Evolutionary conservation across 2,113 vertebrate genomes (phyloP).

Genomic region (Hipposideros armiger): DNA sequence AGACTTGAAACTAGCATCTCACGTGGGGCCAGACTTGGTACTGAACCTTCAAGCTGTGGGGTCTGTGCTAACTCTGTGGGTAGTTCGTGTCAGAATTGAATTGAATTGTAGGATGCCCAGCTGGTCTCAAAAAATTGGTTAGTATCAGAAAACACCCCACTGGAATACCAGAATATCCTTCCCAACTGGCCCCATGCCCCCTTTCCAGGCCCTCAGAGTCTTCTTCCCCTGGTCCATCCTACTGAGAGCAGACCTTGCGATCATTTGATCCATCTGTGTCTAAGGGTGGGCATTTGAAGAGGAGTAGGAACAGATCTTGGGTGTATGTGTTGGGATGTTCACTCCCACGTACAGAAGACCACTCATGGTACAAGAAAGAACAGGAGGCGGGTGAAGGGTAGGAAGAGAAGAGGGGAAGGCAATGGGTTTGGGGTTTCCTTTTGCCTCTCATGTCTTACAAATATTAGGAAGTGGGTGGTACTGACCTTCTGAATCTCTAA

Average conservation of each 20-base stretch:
- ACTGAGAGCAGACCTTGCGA: not conserved
- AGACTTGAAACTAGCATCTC: not conserved
- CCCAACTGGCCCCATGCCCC: not conserved
- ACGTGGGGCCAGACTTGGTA: not conserved
- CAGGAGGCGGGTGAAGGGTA: accelerated
- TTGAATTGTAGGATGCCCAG: not conserved
- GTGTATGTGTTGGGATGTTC: not conserved
- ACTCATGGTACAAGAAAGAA: not conserved
- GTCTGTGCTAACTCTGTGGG: not conserved
- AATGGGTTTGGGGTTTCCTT: not conserved
- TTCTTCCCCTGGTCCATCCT: not conserved
- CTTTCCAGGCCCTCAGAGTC: not conserved
- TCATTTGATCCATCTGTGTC: not conserved
- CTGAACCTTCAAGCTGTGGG: not conserved
- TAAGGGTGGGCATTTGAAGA: not conserved
- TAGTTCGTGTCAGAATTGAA: not conserved
- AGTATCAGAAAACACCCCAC: not conserved
- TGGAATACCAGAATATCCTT: not conserved
- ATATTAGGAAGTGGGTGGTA: not conserved
- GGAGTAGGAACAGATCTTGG: not conserved
- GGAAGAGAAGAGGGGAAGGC: not conserved
- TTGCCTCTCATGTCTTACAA: not conserved
- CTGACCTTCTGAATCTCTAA: not conserved
- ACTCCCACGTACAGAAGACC: not conserved
- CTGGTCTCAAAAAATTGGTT: not conserved